Evolutionary conservation across 2,888 invertebrate species (phyloP), one percentile per base, ranked within the genome.

Genomic region (Leucophora obtusa): DNA sequence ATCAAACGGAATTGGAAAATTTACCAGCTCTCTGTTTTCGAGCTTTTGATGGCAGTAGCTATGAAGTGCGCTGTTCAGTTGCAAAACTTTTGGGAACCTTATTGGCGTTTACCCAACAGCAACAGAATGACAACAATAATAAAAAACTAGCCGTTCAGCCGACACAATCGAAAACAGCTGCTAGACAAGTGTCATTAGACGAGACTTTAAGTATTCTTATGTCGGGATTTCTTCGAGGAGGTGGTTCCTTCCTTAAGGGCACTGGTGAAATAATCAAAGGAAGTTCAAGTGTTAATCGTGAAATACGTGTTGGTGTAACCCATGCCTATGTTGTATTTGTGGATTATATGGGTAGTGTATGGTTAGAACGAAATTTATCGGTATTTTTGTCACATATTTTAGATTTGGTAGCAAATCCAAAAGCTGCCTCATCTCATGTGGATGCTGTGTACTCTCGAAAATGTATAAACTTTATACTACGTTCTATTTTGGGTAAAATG

Each of bases 391-490:
- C 93, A 10, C 98, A 99, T 89, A 94, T 99, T 5, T 91, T 99
- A 63, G 97, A 98, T 86, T 91, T 99, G 83, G 97, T 98, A 21
- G 97, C 97, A 0, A 98, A 97, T 91, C 98, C 98, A 0, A 97
- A 97, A 90, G 97, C 98, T 0, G 97, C 97, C 0, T 96, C 96
- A 14, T 97, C 97, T 0, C 99, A 99, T 87, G 98, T 98, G 0
- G 98, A 99, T 90, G 98, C 98, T 14, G 98, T 99, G 1, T 98
- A 98, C 89, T 98, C 98, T 0, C 94, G 99, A 84, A 98, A 98
- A 91, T 99, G 99, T 89, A 96, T 99, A 79, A 96, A 96, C 89
- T 99, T 98, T 89, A 97, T 99, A 84, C 91, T 99, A 71, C 93
- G 98, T 62, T 95, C 96, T 81, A 95, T 97, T 0, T 92, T 99